Evolutionary conservation across 2,797 vertebrate genomes (phyloP).

Genomic region (Pangasius larnaudii): DNA sequence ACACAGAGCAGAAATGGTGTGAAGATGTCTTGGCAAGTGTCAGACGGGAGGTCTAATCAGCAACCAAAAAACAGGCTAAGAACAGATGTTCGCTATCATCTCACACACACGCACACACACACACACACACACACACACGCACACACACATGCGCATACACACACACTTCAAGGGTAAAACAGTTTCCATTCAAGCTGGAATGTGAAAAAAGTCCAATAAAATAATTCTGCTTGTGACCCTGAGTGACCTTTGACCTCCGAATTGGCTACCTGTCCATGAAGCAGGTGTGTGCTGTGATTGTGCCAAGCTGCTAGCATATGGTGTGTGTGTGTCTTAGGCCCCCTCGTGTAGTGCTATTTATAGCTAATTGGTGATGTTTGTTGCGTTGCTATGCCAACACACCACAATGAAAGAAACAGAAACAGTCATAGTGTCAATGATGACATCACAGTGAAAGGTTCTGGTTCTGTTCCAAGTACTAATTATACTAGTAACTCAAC

Average conservation of each 20-base stretch:
- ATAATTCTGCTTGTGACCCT: constrained; percentile 4
- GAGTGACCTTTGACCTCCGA: constrained; percentile 45
- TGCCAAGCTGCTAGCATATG: constrained; percentile 45
- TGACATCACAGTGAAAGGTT: not conserved
- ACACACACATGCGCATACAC: constrained; percentile 23
- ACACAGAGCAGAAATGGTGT: constrained; percentile 23
- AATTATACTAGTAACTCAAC: not conserved
- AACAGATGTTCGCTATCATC: constrained; percentile 52
- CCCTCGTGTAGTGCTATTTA: not conserved
- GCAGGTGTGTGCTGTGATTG: constrained; percentile 34
- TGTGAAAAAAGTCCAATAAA: not conserved
- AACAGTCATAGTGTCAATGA: not conserved
- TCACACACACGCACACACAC: constrained; percentile 1
- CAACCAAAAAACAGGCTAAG: constrained; percentile 29
- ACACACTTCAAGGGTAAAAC: not conserved
- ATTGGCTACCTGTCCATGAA: constrained; percentile 19
- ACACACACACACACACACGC: constrained; percentile 20
- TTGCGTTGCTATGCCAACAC: not conserved
- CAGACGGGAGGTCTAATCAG: constrained; percentile 42
- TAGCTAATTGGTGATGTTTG: not conserved
- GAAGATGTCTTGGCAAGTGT: constrained; percentile 42
- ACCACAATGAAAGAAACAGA: not conserved
- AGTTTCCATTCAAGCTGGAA: not conserved
- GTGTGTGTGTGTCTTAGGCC: constrained; percentile 12
- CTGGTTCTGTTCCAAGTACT: not conserved